phyloP scores from a whole-genome alignment of 2,113 vertebrate genomes.

The Hippolais icterina region DNA sequence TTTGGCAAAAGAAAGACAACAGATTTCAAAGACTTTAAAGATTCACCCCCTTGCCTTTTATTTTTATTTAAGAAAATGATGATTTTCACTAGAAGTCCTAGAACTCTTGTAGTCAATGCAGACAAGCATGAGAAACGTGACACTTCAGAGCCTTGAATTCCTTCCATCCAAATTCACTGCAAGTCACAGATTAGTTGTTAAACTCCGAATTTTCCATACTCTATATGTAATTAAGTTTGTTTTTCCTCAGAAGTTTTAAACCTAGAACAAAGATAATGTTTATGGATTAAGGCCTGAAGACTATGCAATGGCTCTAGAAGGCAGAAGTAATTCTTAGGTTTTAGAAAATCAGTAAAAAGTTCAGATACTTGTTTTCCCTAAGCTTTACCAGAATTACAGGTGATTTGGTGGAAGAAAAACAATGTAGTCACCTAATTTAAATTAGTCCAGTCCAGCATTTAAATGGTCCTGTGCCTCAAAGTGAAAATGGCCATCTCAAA shows the following conservation, averaged over 20 bases:
- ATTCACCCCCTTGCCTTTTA: background rate
- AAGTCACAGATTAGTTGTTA: conserved; percentile 34
- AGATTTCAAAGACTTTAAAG: background rate
- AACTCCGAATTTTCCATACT: conserved; percentile 12
- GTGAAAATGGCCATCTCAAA: background rate
- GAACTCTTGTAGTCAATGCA: background rate
- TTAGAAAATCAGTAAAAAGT: background rate
- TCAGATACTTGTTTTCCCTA: background rate
- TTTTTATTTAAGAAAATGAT: background rate
- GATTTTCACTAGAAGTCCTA: background rate
- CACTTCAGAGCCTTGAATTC: conserved; percentile 33
- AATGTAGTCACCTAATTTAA: background rate
- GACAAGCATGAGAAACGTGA: background rate
- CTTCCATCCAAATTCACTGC: conserved; percentile 28
- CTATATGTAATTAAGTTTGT: conserved; percentile 36
- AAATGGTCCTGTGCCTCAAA: background rate
- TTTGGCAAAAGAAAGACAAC: background rate
- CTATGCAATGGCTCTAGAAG: background rate
- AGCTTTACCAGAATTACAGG: background rate
- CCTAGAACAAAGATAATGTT: conserved; percentile 40
- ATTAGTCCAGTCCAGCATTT: background rate
- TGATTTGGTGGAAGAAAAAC: background rate
- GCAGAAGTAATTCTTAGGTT: background rate
- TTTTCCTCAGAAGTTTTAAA: conserved; percentile 54
- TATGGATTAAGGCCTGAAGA: conserved; percentile 43